phyloP scores from a whole-genome alignment of 2,797 vertebrate species.

The Neosilurus mollespiculum region DNA sequence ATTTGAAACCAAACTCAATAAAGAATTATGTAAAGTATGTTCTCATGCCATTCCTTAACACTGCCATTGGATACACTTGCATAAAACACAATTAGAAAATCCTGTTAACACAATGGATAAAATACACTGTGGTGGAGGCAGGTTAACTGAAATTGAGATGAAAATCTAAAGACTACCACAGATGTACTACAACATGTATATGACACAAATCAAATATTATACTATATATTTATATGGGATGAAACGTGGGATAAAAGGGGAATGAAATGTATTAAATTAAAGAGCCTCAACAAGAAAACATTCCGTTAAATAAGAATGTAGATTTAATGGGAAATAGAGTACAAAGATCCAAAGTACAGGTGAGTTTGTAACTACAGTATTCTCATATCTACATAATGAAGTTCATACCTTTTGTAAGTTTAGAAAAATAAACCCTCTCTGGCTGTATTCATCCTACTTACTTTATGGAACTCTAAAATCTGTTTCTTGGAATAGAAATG shows the following conservation, averaged over 20 bases:
- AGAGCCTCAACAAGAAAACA: neutral
- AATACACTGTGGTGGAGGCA: neutral
- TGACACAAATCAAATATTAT: neutral
- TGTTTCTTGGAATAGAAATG: neutral
- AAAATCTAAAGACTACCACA: neutral
- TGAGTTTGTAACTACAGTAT: neutral
- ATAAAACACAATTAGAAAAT: neutral
- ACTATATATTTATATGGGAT: neutral
- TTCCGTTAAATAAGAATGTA: neutral
- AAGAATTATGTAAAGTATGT: neutral
- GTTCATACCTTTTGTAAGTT: neutral
- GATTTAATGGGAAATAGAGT: neutral
- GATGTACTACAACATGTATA: neutral
- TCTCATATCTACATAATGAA: neutral
- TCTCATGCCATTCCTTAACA: neutral
- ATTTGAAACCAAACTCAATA: neutral
- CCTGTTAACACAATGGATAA: neutral
- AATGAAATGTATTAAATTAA: neutral
- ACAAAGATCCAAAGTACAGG: neutral
- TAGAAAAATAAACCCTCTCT: too few species aligned
- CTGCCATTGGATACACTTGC: neutral
- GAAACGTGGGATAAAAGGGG: neutral
- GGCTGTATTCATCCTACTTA: neutral
- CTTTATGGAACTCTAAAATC: neutral
- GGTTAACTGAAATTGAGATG: neutral